Evolutionary conservation across 2,797 vertebrate genomes (phyloP), one percentile per base, ranked within the genome.

Genomic region (Neosalanx taihuensis): DNA sequence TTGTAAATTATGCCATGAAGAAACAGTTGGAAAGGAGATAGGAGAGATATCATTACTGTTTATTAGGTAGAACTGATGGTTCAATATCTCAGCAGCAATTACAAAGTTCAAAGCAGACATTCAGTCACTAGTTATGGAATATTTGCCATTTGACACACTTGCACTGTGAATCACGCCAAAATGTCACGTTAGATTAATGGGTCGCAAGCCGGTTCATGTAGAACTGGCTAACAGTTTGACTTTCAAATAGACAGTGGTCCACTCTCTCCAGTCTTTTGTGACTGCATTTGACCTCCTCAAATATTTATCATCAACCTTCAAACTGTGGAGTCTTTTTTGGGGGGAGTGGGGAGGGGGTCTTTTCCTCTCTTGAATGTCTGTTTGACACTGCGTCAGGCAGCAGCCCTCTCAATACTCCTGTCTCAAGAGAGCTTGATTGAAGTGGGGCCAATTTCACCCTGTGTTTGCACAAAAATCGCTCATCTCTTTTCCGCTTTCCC

Each of bases 401-500:
- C 78, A 82, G 81, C 84, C 82, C 84, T 83, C 84, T 85, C 79
- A 86, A 83, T 88, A 85, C 83, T 78, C 82, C 64, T 67, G 82
- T 85, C 85, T 86, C 85, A 76, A 88, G 81, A 86, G 83, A 85
- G 79, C 81, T 74, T 87, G 87, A 92, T 86, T 91, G 90, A 91
- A 91, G 89, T 87, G 87, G 85, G 82, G 83, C 84, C 89, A 91
- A 83, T 89, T 90, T 89, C 86, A 81, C 74, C 86, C 71, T 87
- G 86, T 87, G 87, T 90, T 90, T 86, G 85, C 80, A 83, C 86
- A 86, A 82, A 87, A 80, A 71, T 71, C 56, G 69, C 82, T 73
- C 72, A 77, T 65, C 79, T 71, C 76, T 82, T 75, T 63, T 29
- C 41, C 58, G 37, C 29, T 30, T 23, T 35, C 18, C 18, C 0